Conservation (phyloP, 2,113 vertebrate species). For the Epinephelus fuscoguttatus region DNA sequence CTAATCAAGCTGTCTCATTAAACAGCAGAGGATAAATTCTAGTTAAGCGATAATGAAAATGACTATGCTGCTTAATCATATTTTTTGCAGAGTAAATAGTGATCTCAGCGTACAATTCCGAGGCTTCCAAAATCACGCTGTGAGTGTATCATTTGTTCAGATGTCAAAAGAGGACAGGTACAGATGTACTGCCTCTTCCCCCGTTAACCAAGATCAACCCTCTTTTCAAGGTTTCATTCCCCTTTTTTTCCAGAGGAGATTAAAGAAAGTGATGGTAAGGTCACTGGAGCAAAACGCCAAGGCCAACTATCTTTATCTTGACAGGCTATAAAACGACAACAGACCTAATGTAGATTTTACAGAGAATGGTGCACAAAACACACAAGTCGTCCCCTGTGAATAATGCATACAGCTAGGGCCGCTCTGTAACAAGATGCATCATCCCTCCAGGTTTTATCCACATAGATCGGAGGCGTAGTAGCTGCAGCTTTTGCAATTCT, state of each 20-base stretch:
- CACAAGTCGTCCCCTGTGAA: conserved; percentile 17
- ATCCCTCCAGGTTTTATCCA: conserved; percentile 18
- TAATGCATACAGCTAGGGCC: conserved; percentile 7
- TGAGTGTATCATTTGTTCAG: conserved; percentile 36
- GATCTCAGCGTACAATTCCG: conserved; percentile 9
- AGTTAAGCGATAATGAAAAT: conserved; percentile 65
- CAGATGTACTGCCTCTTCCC: conserved; percentile 7
- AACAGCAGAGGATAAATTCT: conserved; percentile 66
- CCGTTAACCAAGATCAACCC: conserved; percentile 17
- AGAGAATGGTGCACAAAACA: conserved; percentile 52
- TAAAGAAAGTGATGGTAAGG: conserved; percentile 34
- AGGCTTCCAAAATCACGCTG: background rate
- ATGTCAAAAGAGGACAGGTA: conserved; percentile 15
- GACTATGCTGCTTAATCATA: conserved; percentile 58
- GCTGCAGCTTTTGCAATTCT: background rate
- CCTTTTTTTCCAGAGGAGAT: conserved; percentile 18
- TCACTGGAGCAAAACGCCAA: conserved; percentile 44
- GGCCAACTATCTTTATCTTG: conserved; percentile 45
- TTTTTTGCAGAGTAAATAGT: conserved; percentile 56
- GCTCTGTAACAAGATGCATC: conserved; percentile 18
- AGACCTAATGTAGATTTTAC: conserved; percentile 56
- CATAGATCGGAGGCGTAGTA: conserved; percentile 4
- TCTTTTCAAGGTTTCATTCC: conserved; percentile 40
- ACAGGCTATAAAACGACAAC: conserved; percentile 47
- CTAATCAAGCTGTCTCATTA: conserved; percentile 74